Base-by-base conservation (phyloP, 2,113 vertebrate genomes). In the Megaceryle torquata region DNA sequence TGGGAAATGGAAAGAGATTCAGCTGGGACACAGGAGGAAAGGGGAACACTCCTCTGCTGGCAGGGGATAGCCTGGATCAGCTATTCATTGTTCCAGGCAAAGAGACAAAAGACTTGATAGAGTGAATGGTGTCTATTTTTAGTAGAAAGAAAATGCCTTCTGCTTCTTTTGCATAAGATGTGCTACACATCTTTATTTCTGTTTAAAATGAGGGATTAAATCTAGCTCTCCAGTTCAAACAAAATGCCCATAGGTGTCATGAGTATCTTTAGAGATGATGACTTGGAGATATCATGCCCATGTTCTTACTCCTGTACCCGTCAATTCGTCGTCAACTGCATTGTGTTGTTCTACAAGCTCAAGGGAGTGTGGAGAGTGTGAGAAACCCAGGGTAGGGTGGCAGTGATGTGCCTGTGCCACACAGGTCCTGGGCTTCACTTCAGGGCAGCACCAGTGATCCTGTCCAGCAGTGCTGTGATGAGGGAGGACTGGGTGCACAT, bases 321-420 rank as follows among this genome's bases (percentile, higher is more conserved):
- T 33, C 82, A 87, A 56, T 54, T 16, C 11, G 43, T 57, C 18
- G 13, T 44, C 50, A 88, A 57, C 60, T 68, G 69, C 50, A 85
- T 29, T 20, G 5, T 26, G 11, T 44, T 71, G 15, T 88, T 63
- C n/a, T 37, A 35, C 22, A 57, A 67, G 51, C 17, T 44, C 4
- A 1, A 3, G 10, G 25, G 39, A n/a, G 26, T 0, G 0, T 48
- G 68, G 35, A 65, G 15, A 17, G 25, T 3, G 1, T 51, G 21
- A 48, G 33, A 77, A 59, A 79, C 14, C 6, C 11, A 13, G 46
- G 18, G 20, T 29, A 82, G 16, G 18, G 10, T 33, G 35, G 50
- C 33, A 29, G 0, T 63, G 60, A n/a, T 15, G 9, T 39, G 21
- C 16, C 10, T 35, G 44, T 78, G 44, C 46, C 5, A 4, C 13